Evolutionary conservation across 2,113 vertebrate species (phyloP).

Genomic region (Ailurus styani): DNA sequence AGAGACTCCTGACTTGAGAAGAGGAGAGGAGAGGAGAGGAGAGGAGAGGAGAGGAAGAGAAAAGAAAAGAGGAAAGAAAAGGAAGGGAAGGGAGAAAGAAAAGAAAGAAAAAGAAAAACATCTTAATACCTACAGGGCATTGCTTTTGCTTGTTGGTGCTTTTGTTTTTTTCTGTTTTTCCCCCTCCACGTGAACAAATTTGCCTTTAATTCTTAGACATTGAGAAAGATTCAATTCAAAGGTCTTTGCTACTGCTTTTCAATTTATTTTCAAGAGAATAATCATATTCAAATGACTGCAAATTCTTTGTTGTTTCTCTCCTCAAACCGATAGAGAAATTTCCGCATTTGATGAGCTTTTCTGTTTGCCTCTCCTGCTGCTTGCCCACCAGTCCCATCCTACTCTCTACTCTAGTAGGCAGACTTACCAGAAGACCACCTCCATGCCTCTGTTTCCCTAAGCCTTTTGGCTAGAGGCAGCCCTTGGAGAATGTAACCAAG

Average conservation of each 20-base stretch:
- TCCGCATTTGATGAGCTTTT: neutral
- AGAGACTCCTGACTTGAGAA: neutral
- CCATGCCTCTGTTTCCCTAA: accelerated
- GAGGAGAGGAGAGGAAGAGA: too few relatives aligned
- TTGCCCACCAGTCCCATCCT: neutral
- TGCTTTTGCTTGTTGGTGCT: neutral
- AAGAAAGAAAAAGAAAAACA: neutral
- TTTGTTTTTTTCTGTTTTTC: neutral
- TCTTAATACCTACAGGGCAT: neutral
- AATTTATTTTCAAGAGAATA: neutral
- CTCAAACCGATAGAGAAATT: neutral
- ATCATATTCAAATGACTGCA: neutral
- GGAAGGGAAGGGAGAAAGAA: neutral
- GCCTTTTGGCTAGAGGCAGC: neutral
- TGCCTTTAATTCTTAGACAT: neutral
- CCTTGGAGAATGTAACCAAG: neutral
- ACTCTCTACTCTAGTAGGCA: neutral
- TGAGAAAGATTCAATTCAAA: neutral
- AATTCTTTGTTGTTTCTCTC: neutral
- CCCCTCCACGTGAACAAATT: neutral
- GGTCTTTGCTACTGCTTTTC: neutral
- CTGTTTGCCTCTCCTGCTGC: neutral
- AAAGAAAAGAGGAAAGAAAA: neutral
- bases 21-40: accelerated
- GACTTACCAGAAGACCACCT: neutral